These are phyloP conservation scores for Theristicus caerulescens DNA, from an alignment of 2,113 vertebrate genomes.

Conservation along the genomic window DNA sequence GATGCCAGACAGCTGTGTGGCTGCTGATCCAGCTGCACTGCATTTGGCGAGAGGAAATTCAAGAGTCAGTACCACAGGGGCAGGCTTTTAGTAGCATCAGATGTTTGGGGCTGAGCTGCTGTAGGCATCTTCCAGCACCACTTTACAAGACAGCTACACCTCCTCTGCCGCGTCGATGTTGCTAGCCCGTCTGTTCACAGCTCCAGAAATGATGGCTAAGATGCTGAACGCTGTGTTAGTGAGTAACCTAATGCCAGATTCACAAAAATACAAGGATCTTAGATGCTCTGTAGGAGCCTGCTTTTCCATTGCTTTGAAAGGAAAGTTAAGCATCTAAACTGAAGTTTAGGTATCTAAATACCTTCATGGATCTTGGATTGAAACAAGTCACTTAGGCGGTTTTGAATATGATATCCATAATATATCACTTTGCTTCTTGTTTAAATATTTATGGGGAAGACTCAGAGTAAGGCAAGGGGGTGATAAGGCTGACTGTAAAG, in stretches of 20 bases:
- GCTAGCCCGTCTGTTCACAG: neutral
- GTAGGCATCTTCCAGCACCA: neutral
- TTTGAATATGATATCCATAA: slow-evolving; percentile 31
- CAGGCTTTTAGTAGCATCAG: slow-evolving; percentile 25
- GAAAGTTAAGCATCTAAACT: neutral
- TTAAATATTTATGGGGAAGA: slow-evolving; percentile 52
- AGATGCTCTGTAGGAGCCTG: neutral
- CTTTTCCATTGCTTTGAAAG: neutral
- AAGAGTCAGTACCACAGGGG: neutral
- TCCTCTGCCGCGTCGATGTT: neutral
- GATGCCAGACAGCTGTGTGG: slow-evolving; percentile 55
- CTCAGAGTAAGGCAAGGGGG: neutral
- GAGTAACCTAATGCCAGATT: neutral
- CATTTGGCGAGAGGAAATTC: slow-evolving; percentile 38
- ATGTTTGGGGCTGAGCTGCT: neutral
- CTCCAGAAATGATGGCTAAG: neutral
- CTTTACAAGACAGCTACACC: neutral
- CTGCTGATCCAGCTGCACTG: slow-evolving; percentile 43
- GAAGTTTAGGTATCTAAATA: neutral
- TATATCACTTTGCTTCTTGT: slow-evolving; percentile 36
- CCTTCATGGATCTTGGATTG: neutral
- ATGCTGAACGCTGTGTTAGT: neutral
- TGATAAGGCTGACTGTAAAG: slow-evolving; percentile 14
- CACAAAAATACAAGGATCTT: neutral
- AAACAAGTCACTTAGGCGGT: neutral